Evolutionary conservation across 2,888 invertebrate species (phyloP).

Genomic region (Drosophila phalerata): DNA sequence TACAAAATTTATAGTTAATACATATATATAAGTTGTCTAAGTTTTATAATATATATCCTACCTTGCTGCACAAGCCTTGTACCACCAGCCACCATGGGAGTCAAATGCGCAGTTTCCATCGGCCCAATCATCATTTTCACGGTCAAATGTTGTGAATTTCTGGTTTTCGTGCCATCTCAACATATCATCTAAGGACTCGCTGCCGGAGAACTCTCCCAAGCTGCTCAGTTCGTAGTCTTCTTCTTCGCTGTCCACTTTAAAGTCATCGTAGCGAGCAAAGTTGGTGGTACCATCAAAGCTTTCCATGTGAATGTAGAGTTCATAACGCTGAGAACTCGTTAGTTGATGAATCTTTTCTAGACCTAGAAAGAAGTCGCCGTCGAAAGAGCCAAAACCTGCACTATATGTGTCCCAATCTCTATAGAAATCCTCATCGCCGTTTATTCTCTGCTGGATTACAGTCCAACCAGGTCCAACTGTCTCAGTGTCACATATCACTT

Average conservation of each 20-base stretch:
- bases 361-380: conserved; percentile 5
- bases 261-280: background rate
- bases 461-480: conserved; percentile 1
- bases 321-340: background rate
- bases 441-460: conserved; percentile 9
- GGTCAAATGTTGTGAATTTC: conserved; percentile 3
- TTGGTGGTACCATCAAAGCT: background rate
- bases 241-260: background rate
- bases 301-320: conserved; percentile 6
- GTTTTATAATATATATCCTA: background rate
- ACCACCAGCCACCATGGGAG: conserved; percentile 4
- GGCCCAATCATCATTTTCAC: background rate
- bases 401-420: conserved; percentile 1
- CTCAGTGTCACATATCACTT: background rate
- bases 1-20: background rate
- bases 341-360: conserved; percentile 3
- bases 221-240: background rate
- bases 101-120: background rate
- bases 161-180: background rate
- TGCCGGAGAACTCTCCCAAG: background rate
- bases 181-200: background rate
- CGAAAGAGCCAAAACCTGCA: background rate
- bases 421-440: background rate
- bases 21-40: background rate
- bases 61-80: background rate